Percentiles rank a stretch among this genome's conserved stretches.
phyloP scores from a whole-genome alignment of 2,888 invertebrate species.

The Crocallis elinguaria region DNA sequence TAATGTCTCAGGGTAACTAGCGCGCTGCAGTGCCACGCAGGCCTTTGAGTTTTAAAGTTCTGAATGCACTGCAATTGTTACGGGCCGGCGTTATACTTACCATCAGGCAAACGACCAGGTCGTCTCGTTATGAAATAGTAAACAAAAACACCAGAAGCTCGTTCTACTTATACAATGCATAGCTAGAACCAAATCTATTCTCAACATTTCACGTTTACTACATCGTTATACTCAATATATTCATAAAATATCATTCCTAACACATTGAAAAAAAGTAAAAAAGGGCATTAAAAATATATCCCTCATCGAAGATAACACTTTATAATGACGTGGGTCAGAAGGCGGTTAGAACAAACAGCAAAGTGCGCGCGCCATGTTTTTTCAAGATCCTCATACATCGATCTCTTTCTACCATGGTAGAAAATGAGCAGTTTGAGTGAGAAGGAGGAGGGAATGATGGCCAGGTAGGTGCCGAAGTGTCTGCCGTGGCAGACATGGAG shows the following conservation, averaged over 20 bases:
- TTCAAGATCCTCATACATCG: conserved; percentile 50
- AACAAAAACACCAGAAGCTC: neutral
- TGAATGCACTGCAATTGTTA: too few species aligned
- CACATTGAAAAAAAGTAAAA: conserved; percentile 68
- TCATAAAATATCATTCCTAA: conserved; percentile 81
- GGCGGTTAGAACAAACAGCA: conserved; percentile 82
- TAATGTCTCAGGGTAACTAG: too few species aligned
- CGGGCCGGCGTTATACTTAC: too few species aligned
- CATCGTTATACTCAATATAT: conserved; percentile 67
- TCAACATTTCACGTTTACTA: conserved; percentile 52
- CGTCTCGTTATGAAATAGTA: neutral
- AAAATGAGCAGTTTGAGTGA: conserved; percentile 37
- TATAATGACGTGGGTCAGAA: conserved; percentile 81
- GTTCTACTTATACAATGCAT: neutral
- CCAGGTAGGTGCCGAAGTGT: conserved; percentile 81
- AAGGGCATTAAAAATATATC: conserved; percentile 77
- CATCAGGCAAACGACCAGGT: too few species aligned
- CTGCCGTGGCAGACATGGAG: conserved; percentile 74
- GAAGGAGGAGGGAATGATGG: conserved; percentile 57
- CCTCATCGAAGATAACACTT: conserved; percentile 80
- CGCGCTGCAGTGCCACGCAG: too few species aligned
- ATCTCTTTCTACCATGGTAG: conserved; percentile 33
- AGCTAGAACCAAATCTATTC: conserved; percentile 13
- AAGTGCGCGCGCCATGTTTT: conserved; percentile 50
- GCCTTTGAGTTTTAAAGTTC: too few species aligned